Conservation (phyloP, 1,140 invertebrate species). For the Zelostemma sp. region DNA sequence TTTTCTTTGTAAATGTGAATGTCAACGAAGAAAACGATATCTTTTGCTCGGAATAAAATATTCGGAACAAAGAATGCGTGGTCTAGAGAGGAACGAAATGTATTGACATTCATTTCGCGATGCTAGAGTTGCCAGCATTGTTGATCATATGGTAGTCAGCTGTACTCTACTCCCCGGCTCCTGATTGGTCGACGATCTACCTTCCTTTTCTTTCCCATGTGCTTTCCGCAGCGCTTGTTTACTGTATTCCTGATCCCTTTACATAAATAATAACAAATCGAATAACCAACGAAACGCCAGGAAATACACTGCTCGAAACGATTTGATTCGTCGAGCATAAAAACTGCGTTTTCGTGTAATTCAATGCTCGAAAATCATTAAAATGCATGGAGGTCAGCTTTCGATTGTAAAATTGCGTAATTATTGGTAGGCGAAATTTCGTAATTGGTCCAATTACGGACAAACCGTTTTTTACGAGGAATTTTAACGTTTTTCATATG, state of each 20-base stretch:
- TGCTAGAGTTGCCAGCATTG: slow-evolving; percentile 34
- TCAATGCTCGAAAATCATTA: not conserved
- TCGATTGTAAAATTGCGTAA: not conserved
- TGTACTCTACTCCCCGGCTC: slow-evolving; percentile 40
- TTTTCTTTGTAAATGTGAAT: no score
- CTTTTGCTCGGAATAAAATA: no score
- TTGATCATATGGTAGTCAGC: slow-evolving; percentile 64
- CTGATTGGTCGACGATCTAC: slow-evolving; percentile 18
- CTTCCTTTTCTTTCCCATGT: slow-evolving; percentile 11
- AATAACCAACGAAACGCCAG: not conserved
- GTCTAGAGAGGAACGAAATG: no score
- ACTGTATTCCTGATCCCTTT: not conserved
- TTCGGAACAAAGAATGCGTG: no score
- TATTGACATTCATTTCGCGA: slow-evolving; percentile 41
- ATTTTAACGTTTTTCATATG: no score
- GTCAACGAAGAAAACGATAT: no score
- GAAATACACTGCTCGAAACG: no score
- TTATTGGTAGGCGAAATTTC: no score
- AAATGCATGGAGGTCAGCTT: not conserved
- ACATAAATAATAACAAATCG: not conserved
- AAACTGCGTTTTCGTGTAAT: no score
- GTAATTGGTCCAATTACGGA: no score
- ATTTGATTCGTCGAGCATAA: no score
- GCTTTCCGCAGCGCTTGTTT: not conserved
- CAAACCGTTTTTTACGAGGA: no score